Percentiles rank a stretch among this genome's conserved stretches.
Conservation (phyloP, 2,797 vertebrate genomes). For the Enteromius mattozi region DNA sequence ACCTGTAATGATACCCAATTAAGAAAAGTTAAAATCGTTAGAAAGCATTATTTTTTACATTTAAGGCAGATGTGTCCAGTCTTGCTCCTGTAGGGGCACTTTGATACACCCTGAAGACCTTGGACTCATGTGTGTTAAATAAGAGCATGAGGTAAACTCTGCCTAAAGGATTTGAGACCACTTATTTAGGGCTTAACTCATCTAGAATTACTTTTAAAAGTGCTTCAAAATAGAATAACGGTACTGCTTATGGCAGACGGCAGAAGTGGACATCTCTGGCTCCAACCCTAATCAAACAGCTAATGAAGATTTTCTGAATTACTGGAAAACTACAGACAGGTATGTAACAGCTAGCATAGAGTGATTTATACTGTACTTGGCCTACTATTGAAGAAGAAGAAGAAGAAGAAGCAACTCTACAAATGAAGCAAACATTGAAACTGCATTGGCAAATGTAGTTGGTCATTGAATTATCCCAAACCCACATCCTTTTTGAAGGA, state of each 20-base stretch:
- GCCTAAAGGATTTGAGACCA: neutral
- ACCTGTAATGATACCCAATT: slow-evolving; percentile 77
- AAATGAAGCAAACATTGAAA: neutral
- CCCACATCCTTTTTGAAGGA: neutral
- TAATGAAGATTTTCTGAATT: neutral
- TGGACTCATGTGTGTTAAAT: neutral
- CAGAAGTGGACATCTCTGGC: neutral
- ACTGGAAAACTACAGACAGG: neutral
- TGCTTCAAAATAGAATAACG: neutral
- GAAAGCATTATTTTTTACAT: neutral
- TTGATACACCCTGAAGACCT: neutral
- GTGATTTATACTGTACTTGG: neutral
- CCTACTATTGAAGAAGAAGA: neutral
- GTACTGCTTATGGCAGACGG: neutral
- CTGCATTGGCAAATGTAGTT: neutral
- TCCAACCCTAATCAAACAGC: neutral
- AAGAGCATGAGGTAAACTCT: neutral
- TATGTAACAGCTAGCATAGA: neutral
- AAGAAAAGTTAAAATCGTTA: neutral
- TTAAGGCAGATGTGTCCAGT: neutral
- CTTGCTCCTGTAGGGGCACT: neutral
- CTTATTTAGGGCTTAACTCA: neutral
- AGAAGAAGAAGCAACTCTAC: neutral
- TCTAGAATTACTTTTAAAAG: neutral
- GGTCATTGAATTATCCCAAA: neutral